A percentile compares a stretch with the other conserved stretches of the same genome.
Conservation (phyloP, 2,888 invertebrate genomes). For the Trisateles emortualis region DNA sequence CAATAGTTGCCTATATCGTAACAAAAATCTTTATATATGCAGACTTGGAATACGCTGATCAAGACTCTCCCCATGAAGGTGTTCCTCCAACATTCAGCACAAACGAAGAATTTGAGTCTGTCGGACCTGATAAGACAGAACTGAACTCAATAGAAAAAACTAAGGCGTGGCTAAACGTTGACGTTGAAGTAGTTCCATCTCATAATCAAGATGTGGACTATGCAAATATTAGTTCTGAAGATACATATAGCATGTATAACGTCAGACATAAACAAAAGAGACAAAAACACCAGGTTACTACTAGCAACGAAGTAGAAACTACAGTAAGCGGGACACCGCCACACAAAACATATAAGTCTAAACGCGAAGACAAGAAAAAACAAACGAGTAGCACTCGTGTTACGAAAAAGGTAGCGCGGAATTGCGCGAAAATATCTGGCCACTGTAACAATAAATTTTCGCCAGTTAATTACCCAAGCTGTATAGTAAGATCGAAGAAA, state of each 20-base stretch:
- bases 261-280: constrained; percentile 47
- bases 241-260: constrained; percentile 50
- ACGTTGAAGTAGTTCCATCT: constrained; percentile 51
- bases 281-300: constrained; percentile 28
- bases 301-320: constrained; percentile 22
- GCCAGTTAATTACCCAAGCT: constrained; percentile 40
- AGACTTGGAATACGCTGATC: constrained; percentile 49
- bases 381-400: constrained; percentile 51
- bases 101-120: constrained; percentile 15
- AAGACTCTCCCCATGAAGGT: background rate
- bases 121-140: constrained; percentile 19
- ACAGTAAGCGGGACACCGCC: constrained; percentile 32
- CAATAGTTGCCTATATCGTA: too few species aligned
- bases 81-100: constrained; percentile 2
- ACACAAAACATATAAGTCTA: constrained; percentile 39
- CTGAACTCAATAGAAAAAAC: constrained; percentile 56
- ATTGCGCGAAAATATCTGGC: constrained; percentile 39
- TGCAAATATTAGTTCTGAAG: constrained; percentile 48
- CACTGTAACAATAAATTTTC: constrained; percentile 47
- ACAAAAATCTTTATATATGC: constrained; percentile 13
- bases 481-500: constrained; percentile 38
- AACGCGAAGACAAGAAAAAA: constrained; percentile 41
- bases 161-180: constrained; percentile 65
- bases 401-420: constrained; percentile 48
- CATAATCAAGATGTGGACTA: constrained; percentile 39